Base-by-base conservation (phyloP, 2,797 vertebrate genomes). In the Paedocypris micromegethes region DNA sequence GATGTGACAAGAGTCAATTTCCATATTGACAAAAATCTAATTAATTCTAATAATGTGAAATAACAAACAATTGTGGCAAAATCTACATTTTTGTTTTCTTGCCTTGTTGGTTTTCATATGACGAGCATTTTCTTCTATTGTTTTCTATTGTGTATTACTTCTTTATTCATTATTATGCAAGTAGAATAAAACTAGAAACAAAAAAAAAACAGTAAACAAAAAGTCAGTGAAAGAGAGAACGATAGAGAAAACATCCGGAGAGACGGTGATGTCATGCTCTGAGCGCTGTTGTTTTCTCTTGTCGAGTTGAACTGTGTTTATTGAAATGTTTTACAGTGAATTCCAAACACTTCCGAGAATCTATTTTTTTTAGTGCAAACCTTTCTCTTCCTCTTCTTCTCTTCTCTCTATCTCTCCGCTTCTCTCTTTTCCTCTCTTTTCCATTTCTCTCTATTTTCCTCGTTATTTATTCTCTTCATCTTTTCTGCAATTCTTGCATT, bases 311-410 rank as follows among this genome's bases (percentile, higher is more conserved):
- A 5, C 52, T 59, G 69, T 75, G 77, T 79, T 79, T 79, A 77
- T 79, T 79, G 75, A 79, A 79, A 79, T 79, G 77, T 75, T 77
- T 23, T 77, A 77, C 70, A 5, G 53, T 47, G 57, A 63, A 65
- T 68, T 72, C 68, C 72, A 74, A 70, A 76, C 77, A 76, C 40
- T 65, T 75, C 73, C 61, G 9, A 43, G 52, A 69, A 68, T 23
- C 23, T n/a, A n/a, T n/a, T 23, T 23, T 23, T 23, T 23, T 23
- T 23, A 23, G 60, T 5, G 5, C 48, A 50, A 63, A 63, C 60
- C 50, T 72, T 23, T 55, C 54, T 69, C 51, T 66, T 52, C 7
- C 58, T 0, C 0, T 61, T 40, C 5, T 48, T 40, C 62, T 48
- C 47, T 64, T 38, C 44, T 64, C 8, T 41, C 53, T 45, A 47